Conservation (phyloP, 1,140 invertebrate genomes). For the Nebria ingens region DNA sequence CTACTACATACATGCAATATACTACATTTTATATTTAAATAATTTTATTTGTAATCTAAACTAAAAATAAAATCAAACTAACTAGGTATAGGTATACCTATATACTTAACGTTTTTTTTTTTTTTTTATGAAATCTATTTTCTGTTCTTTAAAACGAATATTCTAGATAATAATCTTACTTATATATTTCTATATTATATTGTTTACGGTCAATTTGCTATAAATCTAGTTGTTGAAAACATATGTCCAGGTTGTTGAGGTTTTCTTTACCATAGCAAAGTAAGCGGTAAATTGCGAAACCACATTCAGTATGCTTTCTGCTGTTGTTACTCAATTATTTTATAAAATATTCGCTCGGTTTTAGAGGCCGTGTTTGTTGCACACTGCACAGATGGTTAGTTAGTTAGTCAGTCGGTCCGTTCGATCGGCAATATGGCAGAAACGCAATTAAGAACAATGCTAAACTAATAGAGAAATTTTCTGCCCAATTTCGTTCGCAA, state of each 20-base stretch:
- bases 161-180: no score
- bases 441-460: not conserved
- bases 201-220: no score
- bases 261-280: not conserved
- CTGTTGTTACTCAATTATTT: conserved; percentile 2
- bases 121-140: no score
- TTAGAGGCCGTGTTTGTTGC: not conserved
- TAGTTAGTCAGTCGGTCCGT: not conserved
- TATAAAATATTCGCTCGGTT: not conserved
- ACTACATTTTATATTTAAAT: no score
- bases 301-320: not conserved
- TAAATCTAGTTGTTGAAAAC: no score
- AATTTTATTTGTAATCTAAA: no score
- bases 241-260: not conserved
- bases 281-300: conserved; percentile 7
- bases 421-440: not conserved
- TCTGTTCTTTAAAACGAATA: no score
- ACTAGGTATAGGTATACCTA: no score
- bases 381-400: not conserved
- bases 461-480: conserved; percentile 7
- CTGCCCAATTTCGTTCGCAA: not conserved
- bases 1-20: no score
- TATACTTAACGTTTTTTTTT: no score
- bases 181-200: no score
- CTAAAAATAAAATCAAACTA: no score